Percentiles rank a stretch among this genome's conserved stretches.
phyloP scores from a whole-genome alignment of 2,888 invertebrate species.

The Keiferia lycopersicella region DNA sequence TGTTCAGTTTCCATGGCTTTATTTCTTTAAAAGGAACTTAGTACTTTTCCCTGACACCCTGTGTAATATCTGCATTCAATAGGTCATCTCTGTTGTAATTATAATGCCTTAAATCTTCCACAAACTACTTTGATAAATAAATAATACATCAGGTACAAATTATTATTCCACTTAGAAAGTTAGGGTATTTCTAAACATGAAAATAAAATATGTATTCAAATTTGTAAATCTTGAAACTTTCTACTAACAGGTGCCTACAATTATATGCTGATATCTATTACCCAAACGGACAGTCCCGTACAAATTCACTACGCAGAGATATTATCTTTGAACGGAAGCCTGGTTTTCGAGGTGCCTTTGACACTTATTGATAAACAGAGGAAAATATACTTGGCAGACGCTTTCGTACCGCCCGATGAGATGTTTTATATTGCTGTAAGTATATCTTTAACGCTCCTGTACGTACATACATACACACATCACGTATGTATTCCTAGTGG shows the following conservation, averaged over 20 bases:
- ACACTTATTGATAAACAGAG: slow-evolving; percentile 40
- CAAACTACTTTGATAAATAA: too few relatives aligned
- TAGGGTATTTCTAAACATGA: too few relatives aligned
- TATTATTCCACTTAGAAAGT: too few relatives aligned
- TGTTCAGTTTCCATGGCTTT: too few relatives aligned
- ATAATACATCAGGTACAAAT: too few relatives aligned
- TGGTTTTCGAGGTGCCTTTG: slow-evolving; percentile 65
- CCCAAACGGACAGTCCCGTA: slow-evolving; percentile 47
- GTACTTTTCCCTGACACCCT: not conserved
- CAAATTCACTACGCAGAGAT: slow-evolving; percentile 59
- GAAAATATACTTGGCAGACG: slow-evolving; percentile 75
- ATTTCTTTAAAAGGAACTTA: too few relatives aligned
- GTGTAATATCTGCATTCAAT: too few relatives aligned
- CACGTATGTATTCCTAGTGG: too few relatives aligned
- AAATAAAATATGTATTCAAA: not conserved
- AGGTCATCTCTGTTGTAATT: too few relatives aligned
- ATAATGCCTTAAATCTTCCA: too few relatives aligned
- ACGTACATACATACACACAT: too few relatives aligned
- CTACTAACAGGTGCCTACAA: slow-evolving; percentile 63
- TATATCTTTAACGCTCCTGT: slow-evolving; percentile 33
- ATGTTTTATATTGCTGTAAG: slow-evolving; percentile 85
- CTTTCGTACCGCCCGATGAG: slow-evolving; percentile 83
- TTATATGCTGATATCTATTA: slow-evolving; percentile 60
- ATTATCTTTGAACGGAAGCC: slow-evolving; percentile 53
- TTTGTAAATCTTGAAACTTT: not conserved